These are phyloP conservation scores for Aurelia sp. DNA, from an alignment of 30 jellyfish, hydroid and myxozoan species.

Conservation along the genomic window DNA sequence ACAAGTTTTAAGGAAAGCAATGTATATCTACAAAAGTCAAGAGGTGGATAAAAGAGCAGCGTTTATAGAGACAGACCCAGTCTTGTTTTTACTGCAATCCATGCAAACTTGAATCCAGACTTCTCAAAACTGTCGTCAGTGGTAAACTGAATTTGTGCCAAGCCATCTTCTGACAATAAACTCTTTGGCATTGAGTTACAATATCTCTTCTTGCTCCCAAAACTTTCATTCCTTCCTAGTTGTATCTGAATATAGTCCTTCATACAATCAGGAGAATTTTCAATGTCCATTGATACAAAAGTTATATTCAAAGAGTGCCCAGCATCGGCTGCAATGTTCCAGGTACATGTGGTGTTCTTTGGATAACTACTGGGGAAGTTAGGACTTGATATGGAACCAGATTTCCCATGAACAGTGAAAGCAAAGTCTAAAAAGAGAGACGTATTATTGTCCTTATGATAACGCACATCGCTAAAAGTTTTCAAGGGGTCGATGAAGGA, in stretches of 20 bases:
- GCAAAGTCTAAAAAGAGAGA: background rate
- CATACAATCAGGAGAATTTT: background rate
- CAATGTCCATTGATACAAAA: conserved; percentile 3
- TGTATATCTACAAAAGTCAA: too few relatives aligned
- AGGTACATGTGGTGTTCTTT: background rate
- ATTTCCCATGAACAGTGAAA: conserved; percentile 1
- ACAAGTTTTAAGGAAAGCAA: too few relatives aligned
- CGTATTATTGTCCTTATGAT: too few relatives aligned
- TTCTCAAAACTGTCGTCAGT: conserved; percentile 1
- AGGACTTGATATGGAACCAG: conserved; percentile 8
- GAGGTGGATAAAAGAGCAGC: too few relatives aligned
- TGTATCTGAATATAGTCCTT: conserved; percentile 17
- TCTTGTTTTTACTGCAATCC: background rate
- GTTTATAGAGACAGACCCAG: too few relatives aligned
- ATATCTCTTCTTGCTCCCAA: background rate
- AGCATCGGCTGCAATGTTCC: conserved; percentile 16
- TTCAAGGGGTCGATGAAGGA: too few relatives aligned
- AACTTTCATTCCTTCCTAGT: background rate
- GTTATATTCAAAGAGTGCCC: background rate
- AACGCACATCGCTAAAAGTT: too few relatives aligned
- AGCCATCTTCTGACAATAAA: background rate
- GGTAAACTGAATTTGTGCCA: background rate
- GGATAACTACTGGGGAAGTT: conserved; percentile 12
- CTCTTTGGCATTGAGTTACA: background rate
- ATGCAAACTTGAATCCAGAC: background rate